Conservation (phyloP, 2,797 vertebrate species). For the Parauchenoglanis ngamensis region DNA sequence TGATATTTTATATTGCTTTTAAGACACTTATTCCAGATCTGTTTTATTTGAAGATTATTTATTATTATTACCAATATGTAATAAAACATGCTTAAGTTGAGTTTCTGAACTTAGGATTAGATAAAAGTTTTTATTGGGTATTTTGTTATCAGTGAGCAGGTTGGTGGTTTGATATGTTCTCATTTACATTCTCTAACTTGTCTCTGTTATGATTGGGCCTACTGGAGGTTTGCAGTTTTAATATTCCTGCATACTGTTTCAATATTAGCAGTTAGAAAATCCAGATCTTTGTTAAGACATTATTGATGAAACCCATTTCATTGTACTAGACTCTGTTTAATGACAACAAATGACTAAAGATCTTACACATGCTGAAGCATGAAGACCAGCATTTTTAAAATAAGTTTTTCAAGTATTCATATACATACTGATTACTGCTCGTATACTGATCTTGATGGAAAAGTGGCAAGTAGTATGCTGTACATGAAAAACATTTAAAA, state of each 20-base stretch:
- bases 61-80: neutral
- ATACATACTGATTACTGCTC: no score
- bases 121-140: neutral
- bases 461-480: no score
- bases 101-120: neutral
- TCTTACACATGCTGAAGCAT: neutral
- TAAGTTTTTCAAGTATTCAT: no score
- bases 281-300: neutral
- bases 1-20: neutral
- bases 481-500: no score
- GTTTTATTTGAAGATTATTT: neutral
- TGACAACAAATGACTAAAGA: neutral
- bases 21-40: neutral
- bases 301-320: neutral
- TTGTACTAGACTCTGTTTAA: neutral
- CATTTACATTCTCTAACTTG: neutral
- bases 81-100: neutral
- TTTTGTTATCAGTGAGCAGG: neutral
- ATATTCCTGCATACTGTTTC: neutral
- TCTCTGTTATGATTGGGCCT: neutral
- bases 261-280: neutral
- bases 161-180: neutral
- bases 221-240: neutral
- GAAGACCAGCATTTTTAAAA: neutral
- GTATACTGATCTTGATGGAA: no score